A percentile compares a stretch with the other conserved stretches of the same genome.
phyloP scores from a whole-genome alignment of 2,888 invertebrate genomes.

The Ornithoptera priamus region DNA sequence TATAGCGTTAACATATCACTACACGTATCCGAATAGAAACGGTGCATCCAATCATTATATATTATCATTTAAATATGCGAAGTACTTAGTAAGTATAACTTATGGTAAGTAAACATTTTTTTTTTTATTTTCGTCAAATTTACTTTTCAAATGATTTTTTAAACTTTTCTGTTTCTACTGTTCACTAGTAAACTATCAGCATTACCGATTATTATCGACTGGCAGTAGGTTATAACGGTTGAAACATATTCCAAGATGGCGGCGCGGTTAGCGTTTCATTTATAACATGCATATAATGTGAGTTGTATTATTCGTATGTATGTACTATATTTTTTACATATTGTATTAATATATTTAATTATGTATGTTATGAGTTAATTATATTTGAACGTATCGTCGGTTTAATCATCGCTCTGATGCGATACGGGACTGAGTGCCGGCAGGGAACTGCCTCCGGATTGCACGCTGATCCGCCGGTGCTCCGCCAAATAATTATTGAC shows the following conservation, averaged over 20 bases:
- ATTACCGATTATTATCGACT: slow-evolving; percentile 29
- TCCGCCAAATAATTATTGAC: slow-evolving; percentile 82
- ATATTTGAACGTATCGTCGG: slow-evolving; percentile 30
- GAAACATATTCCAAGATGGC: not conserved
- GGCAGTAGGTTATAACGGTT: slow-evolving; percentile 30
- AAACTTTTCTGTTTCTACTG: slow-evolving; percentile 14
- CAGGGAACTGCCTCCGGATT: slow-evolving; percentile 75
- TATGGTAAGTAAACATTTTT: slow-evolving; percentile 57
- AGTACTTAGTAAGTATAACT: slow-evolving; percentile 49
- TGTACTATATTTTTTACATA: not conserved
- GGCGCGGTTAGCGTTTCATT: not conserved
- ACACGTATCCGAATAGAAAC: slow-evolving; percentile 58
- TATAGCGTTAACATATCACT: slow-evolving; percentile 43
- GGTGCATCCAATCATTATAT: slow-evolving; percentile 54
- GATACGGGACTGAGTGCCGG: slow-evolving; percentile 77
- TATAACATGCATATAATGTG: not conserved
- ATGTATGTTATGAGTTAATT: not conserved
- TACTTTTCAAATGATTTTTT: slow-evolving; percentile 21
- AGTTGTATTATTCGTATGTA: not conserved
- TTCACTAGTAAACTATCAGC: slow-evolving; percentile 1
- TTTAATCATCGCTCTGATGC: slow-evolving; percentile 78
- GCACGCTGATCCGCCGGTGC: slow-evolving; percentile 80
- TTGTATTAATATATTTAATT: too few species aligned
- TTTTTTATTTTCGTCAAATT: slow-evolving; percentile 36
- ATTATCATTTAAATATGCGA: slow-evolving; percentile 64